Conservation (phyloP, 2,113 vertebrate species). For the Epinephelus moara region DNA sequence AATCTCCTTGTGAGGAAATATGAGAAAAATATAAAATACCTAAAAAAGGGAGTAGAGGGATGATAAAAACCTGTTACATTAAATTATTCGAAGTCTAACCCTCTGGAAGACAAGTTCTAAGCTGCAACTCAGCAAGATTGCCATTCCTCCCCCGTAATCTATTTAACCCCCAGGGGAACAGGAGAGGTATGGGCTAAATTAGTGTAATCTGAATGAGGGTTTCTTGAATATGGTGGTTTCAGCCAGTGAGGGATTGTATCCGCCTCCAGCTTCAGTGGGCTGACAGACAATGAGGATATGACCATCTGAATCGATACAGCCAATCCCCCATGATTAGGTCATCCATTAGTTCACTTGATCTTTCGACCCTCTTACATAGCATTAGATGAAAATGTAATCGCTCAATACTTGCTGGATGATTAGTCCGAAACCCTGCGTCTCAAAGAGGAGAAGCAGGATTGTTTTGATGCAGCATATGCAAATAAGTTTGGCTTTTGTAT, state of each 20-base stretch:
- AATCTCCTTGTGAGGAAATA: constrained; percentile 43
- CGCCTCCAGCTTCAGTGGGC: constrained; percentile 48
- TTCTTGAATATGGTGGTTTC: constrained; percentile 65
- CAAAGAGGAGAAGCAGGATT: constrained; percentile 25
- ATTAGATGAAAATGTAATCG: constrained; percentile 78
- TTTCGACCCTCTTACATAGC: constrained; percentile 68
- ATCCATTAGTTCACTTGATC: constrained; percentile 81
- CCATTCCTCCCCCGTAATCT: constrained; percentile 71
- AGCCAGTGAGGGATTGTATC: constrained; percentile 62
- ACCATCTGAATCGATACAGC: constrained; percentile 74
- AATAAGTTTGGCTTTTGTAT: constrained; percentile 61
- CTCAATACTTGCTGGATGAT: constrained; percentile 71
- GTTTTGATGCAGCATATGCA: constrained; percentile 69
- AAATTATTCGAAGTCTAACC: constrained; percentile 68
- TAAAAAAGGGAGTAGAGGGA: constrained; percentile 29
- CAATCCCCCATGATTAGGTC: constrained; percentile 80
- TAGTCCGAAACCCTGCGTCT: constrained; percentile 59
- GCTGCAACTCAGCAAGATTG: constrained; percentile 76
- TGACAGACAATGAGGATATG: constrained; percentile 73
- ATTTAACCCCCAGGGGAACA: constrained; percentile 71
- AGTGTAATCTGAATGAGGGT: constrained; percentile 76
- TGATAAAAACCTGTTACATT: constrained; percentile 66
- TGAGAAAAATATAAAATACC: constrained; percentile 35
- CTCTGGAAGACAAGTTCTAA: constrained; percentile 69
- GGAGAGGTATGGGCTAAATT: constrained; percentile 68